Evolutionary conservation across 2,113 vertebrate species (phyloP), one percentile per base, ranked within the genome.

Genomic region (Callipepla californica): DNA sequence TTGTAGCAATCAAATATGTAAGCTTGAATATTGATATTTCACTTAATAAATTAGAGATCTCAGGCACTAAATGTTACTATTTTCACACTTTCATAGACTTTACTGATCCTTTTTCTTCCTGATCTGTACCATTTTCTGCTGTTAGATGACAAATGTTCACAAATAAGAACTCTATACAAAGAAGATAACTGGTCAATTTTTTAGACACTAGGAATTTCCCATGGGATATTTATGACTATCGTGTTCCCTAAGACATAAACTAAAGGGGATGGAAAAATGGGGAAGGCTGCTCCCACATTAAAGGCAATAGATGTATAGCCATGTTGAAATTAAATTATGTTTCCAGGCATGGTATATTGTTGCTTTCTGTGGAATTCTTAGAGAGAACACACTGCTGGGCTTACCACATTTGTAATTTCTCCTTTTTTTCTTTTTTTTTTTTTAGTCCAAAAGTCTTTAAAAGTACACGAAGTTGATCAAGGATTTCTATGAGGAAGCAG

Each of bases 41-140:
- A 32, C 85, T 89, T 85, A 79, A 79, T 59, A 85, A 85, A 32
- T n/a, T 80, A 75, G 57, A 80, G 28, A n/a, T 80, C 42, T 79
- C 13, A 12, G 44, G 42, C 73, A 36, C 36, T 57, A 16, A 74
- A 69, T 68, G 80, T 72, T 72, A 67, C 36, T 9, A 32, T 67
- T 36, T 51, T 51, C n/a, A 75, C 53, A 17, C 30, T 16, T 83
- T 68, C 42, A 6, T 63, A 73, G 86, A 48, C 10, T 75, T 10
- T 17, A 12, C 6, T 22, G 25, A 57, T 67, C 13, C 19, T 75
- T 86, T 65, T 88, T 40, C 55, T 73, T 77, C 48, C 69, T 78
- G 18, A 30, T 86, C 17, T 66, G 9, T 82, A 26, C n/a, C 17
- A 22, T 45, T 9, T 75, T 83, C 62, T 77, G 36, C 18, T 15